Conservation (phyloP, 2,888 invertebrate species). For the Tipula unca region DNA sequence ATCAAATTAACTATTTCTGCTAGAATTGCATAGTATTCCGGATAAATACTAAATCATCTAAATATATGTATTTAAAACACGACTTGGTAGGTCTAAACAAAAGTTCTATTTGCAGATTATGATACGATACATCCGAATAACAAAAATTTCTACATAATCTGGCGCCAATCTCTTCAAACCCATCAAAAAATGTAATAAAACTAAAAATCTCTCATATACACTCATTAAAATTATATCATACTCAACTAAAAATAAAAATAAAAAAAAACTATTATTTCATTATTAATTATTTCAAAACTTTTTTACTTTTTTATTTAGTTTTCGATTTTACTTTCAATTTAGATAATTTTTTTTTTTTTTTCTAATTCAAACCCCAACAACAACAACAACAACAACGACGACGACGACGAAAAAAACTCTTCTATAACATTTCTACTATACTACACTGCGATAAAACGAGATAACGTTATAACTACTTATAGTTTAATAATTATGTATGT, state of each 20-base stretch:
- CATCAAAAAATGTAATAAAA: background rate
- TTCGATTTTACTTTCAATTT: background rate
- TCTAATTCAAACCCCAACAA: background rate
- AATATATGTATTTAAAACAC: too few relatives aligned
- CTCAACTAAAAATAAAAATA: background rate
- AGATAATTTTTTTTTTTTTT: background rate
- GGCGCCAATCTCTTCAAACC: background rate
- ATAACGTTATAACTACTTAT: background rate
- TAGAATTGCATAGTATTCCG: too few relatives aligned
- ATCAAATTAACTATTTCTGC: too few relatives aligned
- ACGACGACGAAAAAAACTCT: background rate
- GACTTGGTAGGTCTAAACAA: too few relatives aligned
- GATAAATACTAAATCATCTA: too few relatives aligned
- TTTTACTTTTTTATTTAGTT: background rate
- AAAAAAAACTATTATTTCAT: background rate
- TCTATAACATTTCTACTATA: background rate
- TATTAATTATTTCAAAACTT: background rate
- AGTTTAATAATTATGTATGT: background rate
- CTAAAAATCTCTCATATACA: background rate
- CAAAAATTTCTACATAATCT: background rate
- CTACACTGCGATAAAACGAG: background rate
- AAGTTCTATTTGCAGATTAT: too few relatives aligned
- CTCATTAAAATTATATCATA: background rate
- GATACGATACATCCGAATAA: background rate
- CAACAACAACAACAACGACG: background rate